phyloP scores from a whole-genome alignment of 2,113 vertebrate species.

The Heloderma charlesbogerti region DNA sequence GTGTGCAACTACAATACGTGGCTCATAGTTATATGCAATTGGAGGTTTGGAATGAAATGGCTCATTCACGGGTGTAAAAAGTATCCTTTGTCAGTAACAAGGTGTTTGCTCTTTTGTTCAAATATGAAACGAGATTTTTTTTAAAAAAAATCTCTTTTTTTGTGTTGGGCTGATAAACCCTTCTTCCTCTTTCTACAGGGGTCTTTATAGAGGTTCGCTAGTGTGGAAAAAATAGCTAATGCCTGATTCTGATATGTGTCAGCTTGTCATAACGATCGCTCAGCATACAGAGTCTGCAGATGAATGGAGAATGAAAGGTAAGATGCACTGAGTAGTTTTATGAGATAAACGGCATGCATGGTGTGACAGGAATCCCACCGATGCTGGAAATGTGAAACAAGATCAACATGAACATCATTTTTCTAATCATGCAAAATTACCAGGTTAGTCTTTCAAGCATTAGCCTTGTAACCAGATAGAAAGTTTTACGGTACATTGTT shows the following conservation, averaged over 20 bases:
- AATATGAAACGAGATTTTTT: neutral
- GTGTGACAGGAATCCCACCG: slow-evolving; percentile 44
- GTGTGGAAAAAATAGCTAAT: slow-evolving; percentile 1
- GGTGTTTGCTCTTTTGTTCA: neutral
- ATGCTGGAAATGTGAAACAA: slow-evolving; percentile 56
- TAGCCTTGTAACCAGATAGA: slow-evolving; percentile 56
- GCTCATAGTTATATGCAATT: neutral
- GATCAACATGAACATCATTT: slow-evolving; percentile 53
- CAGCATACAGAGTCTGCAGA: neutral
- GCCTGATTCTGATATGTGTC: slow-evolving; percentile 21
- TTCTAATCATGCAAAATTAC: slow-evolving; percentile 58
- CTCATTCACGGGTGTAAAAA: neutral
- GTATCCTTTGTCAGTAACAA: slow-evolving; percentile 5
- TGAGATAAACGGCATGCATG: slow-evolving; percentile 24
- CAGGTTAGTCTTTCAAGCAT: slow-evolving; percentile 55
- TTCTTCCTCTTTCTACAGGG: neutral
- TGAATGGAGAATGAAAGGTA: slow-evolving; percentile 11
- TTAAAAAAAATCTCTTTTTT: slow-evolving; percentile 11
- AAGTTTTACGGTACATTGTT: slow-evolving; percentile 42
- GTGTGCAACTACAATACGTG: no score
- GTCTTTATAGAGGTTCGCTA: slow-evolving; percentile 6
- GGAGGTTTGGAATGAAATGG: neutral
- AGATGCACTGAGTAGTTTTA: slow-evolving; percentile 13
- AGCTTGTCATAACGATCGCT: slow-evolving; percentile 31
- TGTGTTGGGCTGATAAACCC: slow-evolving; percentile 16